phyloP scores from a whole-genome alignment of 2,797 vertebrate genomes.

The Sebastiscus tertius region DNA sequence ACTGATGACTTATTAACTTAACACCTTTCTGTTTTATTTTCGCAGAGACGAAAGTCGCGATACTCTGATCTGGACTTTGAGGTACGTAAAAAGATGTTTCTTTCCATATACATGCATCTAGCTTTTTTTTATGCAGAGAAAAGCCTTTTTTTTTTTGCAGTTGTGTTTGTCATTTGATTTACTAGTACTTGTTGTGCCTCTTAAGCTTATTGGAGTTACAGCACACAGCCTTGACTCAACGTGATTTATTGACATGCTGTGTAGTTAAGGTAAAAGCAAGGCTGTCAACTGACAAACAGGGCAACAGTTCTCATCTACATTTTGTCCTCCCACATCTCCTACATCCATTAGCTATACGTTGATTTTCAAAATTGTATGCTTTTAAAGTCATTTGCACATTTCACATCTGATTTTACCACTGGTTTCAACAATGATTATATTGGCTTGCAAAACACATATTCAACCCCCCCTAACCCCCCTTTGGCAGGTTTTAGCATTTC shows the following conservation, averaged over 20 bases:
- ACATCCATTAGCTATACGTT: conserved; percentile 83
- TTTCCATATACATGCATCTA: conserved; percentile 60
- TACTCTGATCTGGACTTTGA: conserved; percentile 99
- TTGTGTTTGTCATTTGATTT: conserved; percentile 87
- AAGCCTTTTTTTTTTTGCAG: conserved; percentile 70
- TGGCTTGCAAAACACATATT: conserved; percentile 68
- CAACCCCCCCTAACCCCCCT: conserved; percentile 30
- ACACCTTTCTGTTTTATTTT: conserved; percentile 39
- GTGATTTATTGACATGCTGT: conserved; percentile 78
- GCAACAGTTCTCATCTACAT: conserved; percentile 80
- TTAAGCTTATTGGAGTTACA: conserved; percentile 83
- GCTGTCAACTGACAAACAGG: conserved; percentile 84
- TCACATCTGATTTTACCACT: conserved; percentile 79
- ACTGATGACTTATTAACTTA: conserved; percentile 1
- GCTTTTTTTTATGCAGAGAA: conserved; percentile 67
- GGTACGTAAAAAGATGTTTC: conserved; percentile 85
- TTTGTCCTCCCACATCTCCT: conserved; percentile 79
- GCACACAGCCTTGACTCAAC: conserved; percentile 73
- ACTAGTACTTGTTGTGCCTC: conserved; percentile 82
- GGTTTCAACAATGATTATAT: conserved; percentile 68
- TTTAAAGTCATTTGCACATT: conserved; percentile 82
- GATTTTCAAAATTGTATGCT: conserved; percentile 79
- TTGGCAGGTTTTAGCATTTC: conserved; percentile 64
- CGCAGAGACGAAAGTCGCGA: conserved; percentile 99
- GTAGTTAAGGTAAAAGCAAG: conserved; percentile 83